Conservation (phyloP, 2,888 invertebrate species). For the Campoplex nolae region DNA sequence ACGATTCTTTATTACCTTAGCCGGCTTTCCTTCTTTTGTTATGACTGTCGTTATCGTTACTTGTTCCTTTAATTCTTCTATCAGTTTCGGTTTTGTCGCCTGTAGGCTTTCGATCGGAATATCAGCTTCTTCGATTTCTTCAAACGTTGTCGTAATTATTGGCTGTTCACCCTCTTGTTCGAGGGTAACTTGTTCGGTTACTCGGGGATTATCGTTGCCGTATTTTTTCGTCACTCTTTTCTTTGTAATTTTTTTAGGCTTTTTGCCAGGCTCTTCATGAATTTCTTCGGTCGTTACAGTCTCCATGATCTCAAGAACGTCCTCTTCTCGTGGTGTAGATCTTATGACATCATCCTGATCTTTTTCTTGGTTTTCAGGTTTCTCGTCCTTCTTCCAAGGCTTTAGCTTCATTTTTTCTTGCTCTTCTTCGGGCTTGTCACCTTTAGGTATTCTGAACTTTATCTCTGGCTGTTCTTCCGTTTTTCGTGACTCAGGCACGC, state of each 20-base stretch:
- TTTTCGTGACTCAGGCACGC: conserved; percentile 78
- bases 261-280: conserved; percentile 75
- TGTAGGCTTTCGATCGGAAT: conserved; percentile 69
- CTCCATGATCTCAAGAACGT: conserved; percentile 72
- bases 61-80: conserved; percentile 74
- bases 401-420: conserved; percentile 82
- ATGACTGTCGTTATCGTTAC: conserved; percentile 83
- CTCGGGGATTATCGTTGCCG: conserved; percentile 75
- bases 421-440: conserved; percentile 76
- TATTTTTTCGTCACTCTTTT: conserved; percentile 82
- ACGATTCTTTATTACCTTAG: conserved; percentile 76
- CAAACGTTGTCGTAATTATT: conserved; percentile 75
- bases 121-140: conserved; percentile 77
- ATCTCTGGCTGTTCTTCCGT: conserved; percentile 78
- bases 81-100: conserved; percentile 57
- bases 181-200: conserved; percentile 84
- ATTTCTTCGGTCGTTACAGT: conserved; percentile 72
- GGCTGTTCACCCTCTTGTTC: conserved; percentile 78
- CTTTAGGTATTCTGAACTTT: conserved; percentile 78
- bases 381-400: conserved; percentile 79
- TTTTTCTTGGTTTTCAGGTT: conserved; percentile 76
- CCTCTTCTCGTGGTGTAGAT: conserved; percentile 66
- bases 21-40: conserved; percentile 82
- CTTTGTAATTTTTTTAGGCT: conserved; percentile 76
- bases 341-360: conserved; percentile 44